Base-by-base conservation (phyloP, 2,113 vertebrate species). In the Crocuta crocuta region DNA sequence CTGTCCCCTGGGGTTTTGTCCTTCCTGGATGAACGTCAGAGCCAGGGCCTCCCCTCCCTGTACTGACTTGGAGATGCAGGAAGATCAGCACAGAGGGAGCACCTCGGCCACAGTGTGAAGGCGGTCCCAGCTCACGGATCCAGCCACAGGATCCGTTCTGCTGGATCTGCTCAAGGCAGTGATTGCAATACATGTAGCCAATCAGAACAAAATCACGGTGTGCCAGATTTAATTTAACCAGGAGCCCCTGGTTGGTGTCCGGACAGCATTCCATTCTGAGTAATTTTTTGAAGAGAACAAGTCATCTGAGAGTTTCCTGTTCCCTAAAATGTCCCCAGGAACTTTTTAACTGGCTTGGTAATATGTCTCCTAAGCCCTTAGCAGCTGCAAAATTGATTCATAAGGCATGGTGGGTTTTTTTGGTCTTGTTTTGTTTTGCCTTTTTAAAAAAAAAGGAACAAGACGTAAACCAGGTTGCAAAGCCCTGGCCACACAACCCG, bases 291-390 rank as follows among this genome's bases (percentile, higher is more conserved):
- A 94, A 86, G 73, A 68, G 70, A 86, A 95, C 48, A 50, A 83
- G 91, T 93, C 94, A 79, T 61, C 87, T 23, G 89, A 79, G 58
- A 80, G 28, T 89, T 89, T 94, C 68, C 66, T 55, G 39, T 91
- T 94, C 50, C 66, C 94, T 95, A 45, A 63, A 58, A 55, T 16
- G 33, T 95, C 89, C 95, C 95, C 33, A 35, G 81, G 74, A 97
- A 96, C 83, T 58, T 92, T 86, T 48, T 80, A 80, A 87, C 92
- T 5, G 61, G 79, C 92, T 94, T 79, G 53, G 13, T 78, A 45
- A 63, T 58, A 2, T 26, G 31, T 74, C 80, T 76, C 91, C 19
- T 39, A 84, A 76, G 65, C 39, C 95, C 76, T 61, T 0, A 43
- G 91, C 84, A 78, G 84, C 65, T 89, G 87, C 88, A 89, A 78